These are phyloP conservation scores for Metridium senile DNA, from an alignment of 92 coral and sea anemone species.

Conservation along the genomic window DNA sequence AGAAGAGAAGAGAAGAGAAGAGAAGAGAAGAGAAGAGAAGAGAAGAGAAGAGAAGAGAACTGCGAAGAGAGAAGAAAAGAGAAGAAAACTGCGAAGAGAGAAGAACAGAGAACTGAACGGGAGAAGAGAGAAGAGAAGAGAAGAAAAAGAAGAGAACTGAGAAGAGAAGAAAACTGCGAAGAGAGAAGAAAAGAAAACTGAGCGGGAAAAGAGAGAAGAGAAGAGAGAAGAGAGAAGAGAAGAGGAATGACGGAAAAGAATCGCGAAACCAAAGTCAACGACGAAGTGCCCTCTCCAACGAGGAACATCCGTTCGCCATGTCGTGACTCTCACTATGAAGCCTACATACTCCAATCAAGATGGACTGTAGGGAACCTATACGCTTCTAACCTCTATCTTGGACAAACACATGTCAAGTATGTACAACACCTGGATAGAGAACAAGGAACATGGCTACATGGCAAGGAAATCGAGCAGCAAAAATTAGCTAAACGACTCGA, in stretches of 20 bases:
- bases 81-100: not conserved
- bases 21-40: not conserved
- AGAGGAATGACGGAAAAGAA: not conserved
- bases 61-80: too few relatives aligned
- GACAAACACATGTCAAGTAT: slow-evolving; percentile 73
- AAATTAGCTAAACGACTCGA: slow-evolving; percentile 60
- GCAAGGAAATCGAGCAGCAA: slow-evolving; percentile 69
- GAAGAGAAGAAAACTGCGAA: not conserved
- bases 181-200: not conserved
- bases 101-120: not conserved
- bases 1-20: not conserved
- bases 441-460: slow-evolving; percentile 69
- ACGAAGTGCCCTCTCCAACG: slow-evolving; percentile 3
- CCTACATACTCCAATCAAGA: slow-evolving; percentile 69
- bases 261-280: not conserved
- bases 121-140: not conserved
- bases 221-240: not conserved
- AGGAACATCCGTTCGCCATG: slow-evolving; percentile 71
- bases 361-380: slow-evolving; percentile 84
- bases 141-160: not conserved
- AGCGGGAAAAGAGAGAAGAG: not conserved
- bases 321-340: slow-evolving; percentile 79
- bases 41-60: not conserved
- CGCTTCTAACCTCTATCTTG: slow-evolving; percentile 77
- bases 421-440: slow-evolving; percentile 68